These are phyloP conservation scores for Pseudoatta argentina DNA, from an alignment of 1,140 invertebrate genomes.

Conservation along the genomic window DNA sequence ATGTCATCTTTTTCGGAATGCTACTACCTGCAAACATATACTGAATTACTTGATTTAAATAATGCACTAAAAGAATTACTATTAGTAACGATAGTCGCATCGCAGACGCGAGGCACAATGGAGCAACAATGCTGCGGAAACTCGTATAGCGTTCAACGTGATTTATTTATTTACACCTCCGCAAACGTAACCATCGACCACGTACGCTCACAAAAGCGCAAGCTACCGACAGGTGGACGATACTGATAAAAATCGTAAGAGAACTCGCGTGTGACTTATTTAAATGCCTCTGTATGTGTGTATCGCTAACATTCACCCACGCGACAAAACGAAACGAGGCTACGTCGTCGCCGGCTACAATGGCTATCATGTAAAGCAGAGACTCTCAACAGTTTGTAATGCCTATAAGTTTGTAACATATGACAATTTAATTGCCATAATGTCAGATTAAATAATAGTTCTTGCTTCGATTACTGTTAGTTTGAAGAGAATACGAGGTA, in stretches of 20 bases:
- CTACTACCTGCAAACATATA: background rate
- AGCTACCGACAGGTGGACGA: slow-evolving; percentile 56
- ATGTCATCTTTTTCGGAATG: background rate
- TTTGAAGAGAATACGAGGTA: background rate
- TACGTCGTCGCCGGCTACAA: slow-evolving; percentile 44
- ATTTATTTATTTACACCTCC: slow-evolving; percentile 63
- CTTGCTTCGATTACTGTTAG: background rate
- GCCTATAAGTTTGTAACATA: background rate
- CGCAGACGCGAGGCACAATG: slow-evolving; percentile 45
- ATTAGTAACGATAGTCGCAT: slow-evolving; percentile 51
- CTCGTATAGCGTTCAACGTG: slow-evolving; percentile 58
- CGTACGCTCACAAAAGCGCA: slow-evolving; percentile 29
- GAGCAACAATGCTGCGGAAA: slow-evolving; percentile 49
- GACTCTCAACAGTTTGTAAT: slow-evolving; percentile 37
- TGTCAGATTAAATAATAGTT: background rate
- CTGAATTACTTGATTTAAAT: slow-evolving; percentile 38
- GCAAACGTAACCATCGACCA: slow-evolving; percentile 34
- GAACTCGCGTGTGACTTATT: slow-evolving; percentile 57
- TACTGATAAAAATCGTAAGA: slow-evolving; percentile 63
- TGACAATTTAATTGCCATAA: background rate
- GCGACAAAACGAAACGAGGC: slow-evolving; percentile 53
- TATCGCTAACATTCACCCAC: background rate
- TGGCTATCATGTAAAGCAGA: slow-evolving; percentile 40
- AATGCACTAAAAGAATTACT: slow-evolving; percentile 44
- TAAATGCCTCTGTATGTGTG: slow-evolving; percentile 27